A percentile compares a stretch with the other conserved stretches of the same genome.
phyloP scores from a whole-genome alignment of 2,888 invertebrate species.

The Apodemia zela region DNA sequence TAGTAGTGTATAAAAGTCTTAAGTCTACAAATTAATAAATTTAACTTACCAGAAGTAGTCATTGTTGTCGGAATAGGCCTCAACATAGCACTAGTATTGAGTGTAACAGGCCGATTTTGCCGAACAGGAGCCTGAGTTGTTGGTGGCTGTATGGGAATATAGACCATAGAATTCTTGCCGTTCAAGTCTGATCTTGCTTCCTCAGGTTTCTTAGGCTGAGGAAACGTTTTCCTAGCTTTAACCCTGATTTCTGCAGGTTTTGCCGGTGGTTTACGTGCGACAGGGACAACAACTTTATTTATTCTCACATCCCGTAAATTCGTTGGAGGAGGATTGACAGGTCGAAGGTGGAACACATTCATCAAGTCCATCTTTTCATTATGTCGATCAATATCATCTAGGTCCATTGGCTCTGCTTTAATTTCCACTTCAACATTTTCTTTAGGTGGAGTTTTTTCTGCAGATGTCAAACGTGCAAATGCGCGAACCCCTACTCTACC shows the following conservation, averaged over 20 bases:
- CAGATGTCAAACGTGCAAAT: conserved; percentile 65
- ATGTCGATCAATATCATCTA: conserved; percentile 59
- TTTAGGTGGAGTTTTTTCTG: conserved; percentile 30
- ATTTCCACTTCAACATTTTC: conserved; percentile 54
- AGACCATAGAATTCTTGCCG: conserved; percentile 72
- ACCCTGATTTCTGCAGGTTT: conserved; percentile 47
- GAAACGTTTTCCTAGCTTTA: conserved; percentile 64
- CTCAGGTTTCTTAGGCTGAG: conserved; percentile 56
- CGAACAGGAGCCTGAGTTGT: conserved; percentile 55
- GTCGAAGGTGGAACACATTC: conserved; percentile 59
- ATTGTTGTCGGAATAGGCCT: conserved; percentile 32
- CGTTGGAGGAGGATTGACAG: conserved; percentile 44
- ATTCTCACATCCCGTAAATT: conserved; percentile 61
- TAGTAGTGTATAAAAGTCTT: background rate
- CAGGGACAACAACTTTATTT: conserved; percentile 53
- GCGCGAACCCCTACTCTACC: conserved; percentile 66
- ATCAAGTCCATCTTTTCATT: conserved; percentile 62
- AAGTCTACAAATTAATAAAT: background rate
- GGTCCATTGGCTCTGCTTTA: conserved; percentile 65
- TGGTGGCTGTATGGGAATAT: conserved; percentile 73
- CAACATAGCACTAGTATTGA: conserved; percentile 29
- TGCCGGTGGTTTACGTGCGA: conserved; percentile 36
- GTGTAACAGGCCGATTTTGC: conserved; percentile 32
- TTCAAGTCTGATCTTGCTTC: conserved; percentile 61
- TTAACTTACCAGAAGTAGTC: conserved; percentile 27